Base-by-base conservation (phyloP, 2,113 vertebrate species). In the Carassius gibelio region DNA sequence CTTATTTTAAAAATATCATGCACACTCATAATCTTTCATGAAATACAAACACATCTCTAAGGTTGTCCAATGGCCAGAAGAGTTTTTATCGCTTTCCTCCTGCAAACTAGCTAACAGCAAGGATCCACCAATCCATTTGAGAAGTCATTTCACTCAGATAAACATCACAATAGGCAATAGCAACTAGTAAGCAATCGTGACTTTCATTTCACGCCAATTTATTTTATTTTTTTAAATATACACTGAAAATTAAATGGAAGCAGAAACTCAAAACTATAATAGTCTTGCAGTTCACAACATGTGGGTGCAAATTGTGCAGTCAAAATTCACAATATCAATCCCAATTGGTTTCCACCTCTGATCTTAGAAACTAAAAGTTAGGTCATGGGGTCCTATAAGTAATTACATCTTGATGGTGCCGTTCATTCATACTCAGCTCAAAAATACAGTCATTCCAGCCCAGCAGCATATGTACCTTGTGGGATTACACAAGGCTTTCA, bases 401-500 rank as follows among this genome's bases (percentile, higher is more conserved):
- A 75, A 75, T 75, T 50, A 26, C 45, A 8, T 50, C 36, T 75
- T 50, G 7, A 75, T 26, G 72, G 10, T 3, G 10, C n/a, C n/a
- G 3, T n/a, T 75, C 42, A 48, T 34, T 48, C 2, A 68, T 34
- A 13, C 26, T 68, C 26, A 34, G 30, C 64, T 75, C 19, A 48
- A 48, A 75, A 75, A 75, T 48, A 23, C 50, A 77, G 3, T 77
- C 75, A 19, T 77, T 57, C 3, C 14, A 3, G 19, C 7, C 3
- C 26, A 13, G 3, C 38, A 74, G 62, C 23, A 68, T 68, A 8
- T 68, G 26, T 34, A 13, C 14, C 5, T 34, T 48, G 10, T 75
- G 34, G 14, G 71, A 48, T 75, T 26, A 75, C 72, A 75, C 7
- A 75, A 75, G 8, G 68, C 68, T 71, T 71, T 71, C 4, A 42